Percentiles rank a stretch among this genome's conserved stretches.
phyloP scores from a whole-genome alignment of 2,797 vertebrate genomes.

The Eulemur coronatus region DNA sequence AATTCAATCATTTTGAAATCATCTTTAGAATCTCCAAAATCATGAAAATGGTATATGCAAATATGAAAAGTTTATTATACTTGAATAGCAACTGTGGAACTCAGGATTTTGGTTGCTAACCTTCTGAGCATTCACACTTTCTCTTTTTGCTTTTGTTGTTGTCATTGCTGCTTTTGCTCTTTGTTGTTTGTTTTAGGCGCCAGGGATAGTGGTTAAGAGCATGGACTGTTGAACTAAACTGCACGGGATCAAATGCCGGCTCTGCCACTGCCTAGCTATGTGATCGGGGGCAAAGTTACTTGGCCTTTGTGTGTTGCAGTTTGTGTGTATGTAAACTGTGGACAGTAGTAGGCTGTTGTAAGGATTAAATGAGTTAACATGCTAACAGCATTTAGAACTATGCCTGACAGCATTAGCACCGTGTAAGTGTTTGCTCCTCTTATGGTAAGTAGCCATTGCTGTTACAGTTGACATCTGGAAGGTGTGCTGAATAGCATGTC shows the following conservation, averaged over 20 bases:
- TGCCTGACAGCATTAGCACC: neutral
- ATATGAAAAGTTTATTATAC: neutral
- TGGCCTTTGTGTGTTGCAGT: neutral
- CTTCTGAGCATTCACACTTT: neutral
- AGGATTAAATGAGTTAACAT: neutral
- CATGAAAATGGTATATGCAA: neutral
- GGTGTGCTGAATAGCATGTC: slow-evolving; percentile 81
- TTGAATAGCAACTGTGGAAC: neutral
- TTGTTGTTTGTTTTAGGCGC: neutral
- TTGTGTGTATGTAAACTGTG: neutral
- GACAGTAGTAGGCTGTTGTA: neutral
- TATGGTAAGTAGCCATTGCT: neutral
- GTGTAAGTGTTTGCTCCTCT: neutral
- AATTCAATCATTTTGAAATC: neutral
- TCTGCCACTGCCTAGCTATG: neutral
- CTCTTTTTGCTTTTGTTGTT: neutral
- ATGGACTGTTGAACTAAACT: neutral
- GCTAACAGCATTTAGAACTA: neutral
- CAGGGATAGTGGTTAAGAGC: neutral
- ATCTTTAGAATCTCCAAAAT: neutral
- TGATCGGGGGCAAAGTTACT: neutral
- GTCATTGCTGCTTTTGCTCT: neutral
- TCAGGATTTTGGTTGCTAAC: neutral
- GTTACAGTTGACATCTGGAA: slow-evolving; percentile 71
- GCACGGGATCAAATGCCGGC: neutral